These are phyloP conservation scores for Drosophila paranaensis DNA, from an alignment of 2,888 invertebrate species.

Conservation along the genomic window DNA sequence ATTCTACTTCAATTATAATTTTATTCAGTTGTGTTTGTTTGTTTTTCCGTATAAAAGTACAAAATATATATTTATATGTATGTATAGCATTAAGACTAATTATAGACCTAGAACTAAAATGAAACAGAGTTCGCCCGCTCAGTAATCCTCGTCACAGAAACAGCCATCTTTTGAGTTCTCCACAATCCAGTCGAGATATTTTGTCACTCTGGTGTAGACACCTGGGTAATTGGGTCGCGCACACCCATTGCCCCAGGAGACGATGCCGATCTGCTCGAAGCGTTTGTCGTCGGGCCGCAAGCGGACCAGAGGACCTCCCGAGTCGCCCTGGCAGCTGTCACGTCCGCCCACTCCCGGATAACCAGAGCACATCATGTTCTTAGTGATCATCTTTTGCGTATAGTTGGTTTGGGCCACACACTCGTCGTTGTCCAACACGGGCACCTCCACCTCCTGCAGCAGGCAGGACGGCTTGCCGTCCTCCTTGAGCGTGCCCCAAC, in stretches of 20 bases:
- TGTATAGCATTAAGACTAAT: conserved; percentile 47
- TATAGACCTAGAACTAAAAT: conserved; percentile 51
- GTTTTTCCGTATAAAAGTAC: conserved; percentile 56
- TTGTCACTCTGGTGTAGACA: conserved; percentile 93
- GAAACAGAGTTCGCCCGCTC: conserved; percentile 31
- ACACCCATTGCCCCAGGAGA: conserved; percentile 96
- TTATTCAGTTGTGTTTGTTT: conserved; percentile 58
- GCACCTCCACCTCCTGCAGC: conserved; percentile 93
- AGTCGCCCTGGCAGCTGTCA: conserved; percentile 84
- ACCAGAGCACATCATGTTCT: conserved; percentile 89
- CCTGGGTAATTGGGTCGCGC: conserved; percentile 94
- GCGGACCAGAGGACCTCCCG: conserved; percentile 89
- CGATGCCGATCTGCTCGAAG: conserved; percentile 93
- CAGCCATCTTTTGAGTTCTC: conserved; percentile 92
- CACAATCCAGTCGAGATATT: conserved; percentile 92
- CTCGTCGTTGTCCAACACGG: conserved; percentile 87
- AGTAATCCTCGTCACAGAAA: conserved; percentile 88
- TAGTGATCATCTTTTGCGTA: conserved; percentile 92
- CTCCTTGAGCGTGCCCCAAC: conserved; percentile 95
- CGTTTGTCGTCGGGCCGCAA: conserved; percentile 90
- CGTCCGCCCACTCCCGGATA: conserved; percentile 82
- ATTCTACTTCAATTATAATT: conserved; percentile 54
- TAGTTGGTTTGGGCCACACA: conserved; percentile 91
- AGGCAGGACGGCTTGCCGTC: conserved; percentile 94
- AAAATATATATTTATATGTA: conserved; percentile 38